phyloP scores from a whole-genome alignment of 2,888 invertebrate species.

The Macaria liturata region DNA sequence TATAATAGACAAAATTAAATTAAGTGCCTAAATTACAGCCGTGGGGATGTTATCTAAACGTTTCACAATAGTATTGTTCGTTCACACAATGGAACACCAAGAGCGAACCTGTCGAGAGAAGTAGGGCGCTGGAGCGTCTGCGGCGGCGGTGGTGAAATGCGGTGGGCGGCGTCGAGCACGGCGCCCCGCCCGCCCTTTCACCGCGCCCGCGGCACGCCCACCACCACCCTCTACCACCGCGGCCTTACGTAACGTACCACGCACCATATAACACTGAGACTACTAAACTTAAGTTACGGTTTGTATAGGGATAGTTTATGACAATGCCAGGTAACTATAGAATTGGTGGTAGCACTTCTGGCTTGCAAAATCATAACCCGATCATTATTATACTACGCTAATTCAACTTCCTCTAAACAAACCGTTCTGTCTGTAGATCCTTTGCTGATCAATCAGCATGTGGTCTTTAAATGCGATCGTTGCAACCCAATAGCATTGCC shows the following conservation, averaged over 20 bases:
- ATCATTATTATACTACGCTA: too few relatives aligned
- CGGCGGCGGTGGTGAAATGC: conserved; percentile 70
- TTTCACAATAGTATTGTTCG: conserved; percentile 79
- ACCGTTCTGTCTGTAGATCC: too few relatives aligned
- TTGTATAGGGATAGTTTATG: too few relatives aligned
- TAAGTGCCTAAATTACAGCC: conserved; percentile 58
- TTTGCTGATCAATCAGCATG: too few relatives aligned
- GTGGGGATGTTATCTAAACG: conserved; percentile 71
- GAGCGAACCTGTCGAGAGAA: conserved; percentile 73
- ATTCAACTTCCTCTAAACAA: too few relatives aligned
- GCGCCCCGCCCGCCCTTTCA: conserved; percentile 80
- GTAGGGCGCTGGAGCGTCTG: conserved; percentile 65
- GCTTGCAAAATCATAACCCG: too few relatives aligned
- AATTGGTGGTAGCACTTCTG: too few relatives aligned
- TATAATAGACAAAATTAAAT: conserved; percentile 53
- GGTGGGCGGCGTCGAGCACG: conserved; percentile 76
- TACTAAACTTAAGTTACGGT: too few relatives aligned
- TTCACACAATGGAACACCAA: conserved; percentile 77
- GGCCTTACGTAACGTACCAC: conserved; percentile 60
- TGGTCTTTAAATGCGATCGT: too few relatives aligned
- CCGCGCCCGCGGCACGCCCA: conserved; percentile 69
- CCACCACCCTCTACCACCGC: conserved; percentile 66
- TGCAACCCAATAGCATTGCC: too few relatives aligned
- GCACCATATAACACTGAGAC: too few relatives aligned
- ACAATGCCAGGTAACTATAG: too few relatives aligned